phyloP scores from a whole-genome alignment of 2,797 vertebrate genomes.

The Melanogrammus aeglefinus region DNA sequence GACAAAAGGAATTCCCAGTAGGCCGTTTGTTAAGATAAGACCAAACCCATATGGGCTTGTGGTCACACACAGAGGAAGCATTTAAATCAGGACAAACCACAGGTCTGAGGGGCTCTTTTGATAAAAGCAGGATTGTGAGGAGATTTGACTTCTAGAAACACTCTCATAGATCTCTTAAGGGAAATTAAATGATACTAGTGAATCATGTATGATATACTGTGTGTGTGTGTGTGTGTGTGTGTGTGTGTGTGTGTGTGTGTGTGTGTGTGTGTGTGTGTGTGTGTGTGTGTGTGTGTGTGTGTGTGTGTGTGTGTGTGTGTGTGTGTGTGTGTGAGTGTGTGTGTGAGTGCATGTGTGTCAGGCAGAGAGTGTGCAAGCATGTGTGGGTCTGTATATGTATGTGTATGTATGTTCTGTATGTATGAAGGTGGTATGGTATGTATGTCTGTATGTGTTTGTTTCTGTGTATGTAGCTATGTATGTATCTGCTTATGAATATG shows the following conservation, averaged over 20 bases:
- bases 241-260: slow-evolving; percentile 8
- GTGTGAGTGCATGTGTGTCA: neutral
- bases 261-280: neutral
- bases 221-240: slow-evolving; percentile 3
- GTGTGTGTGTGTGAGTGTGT: neutral
- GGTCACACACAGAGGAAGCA: neutral
- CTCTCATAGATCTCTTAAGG: neutral
- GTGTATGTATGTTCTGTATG: neutral
- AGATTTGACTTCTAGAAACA: neutral
- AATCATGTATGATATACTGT: neutral
- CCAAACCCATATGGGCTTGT: neutral
- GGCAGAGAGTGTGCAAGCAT: neutral
- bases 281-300: neutral
- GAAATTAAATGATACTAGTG: neutral
- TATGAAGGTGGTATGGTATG: neutral
- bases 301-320: neutral
- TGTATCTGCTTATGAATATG: slow-evolving; percentile 6
- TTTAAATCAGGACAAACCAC: neutral
- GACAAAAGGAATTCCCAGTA: neutral
- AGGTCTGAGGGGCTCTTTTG: neutral
- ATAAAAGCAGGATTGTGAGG: neutral
- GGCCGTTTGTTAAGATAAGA: neutral
- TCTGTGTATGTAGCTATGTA: neutral
- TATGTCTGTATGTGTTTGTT: slow-evolving; percentile 1
- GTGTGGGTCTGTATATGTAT: neutral